Base-by-base conservation (phyloP, 2,113 vertebrate species). In the Euleptes europaea region DNA sequence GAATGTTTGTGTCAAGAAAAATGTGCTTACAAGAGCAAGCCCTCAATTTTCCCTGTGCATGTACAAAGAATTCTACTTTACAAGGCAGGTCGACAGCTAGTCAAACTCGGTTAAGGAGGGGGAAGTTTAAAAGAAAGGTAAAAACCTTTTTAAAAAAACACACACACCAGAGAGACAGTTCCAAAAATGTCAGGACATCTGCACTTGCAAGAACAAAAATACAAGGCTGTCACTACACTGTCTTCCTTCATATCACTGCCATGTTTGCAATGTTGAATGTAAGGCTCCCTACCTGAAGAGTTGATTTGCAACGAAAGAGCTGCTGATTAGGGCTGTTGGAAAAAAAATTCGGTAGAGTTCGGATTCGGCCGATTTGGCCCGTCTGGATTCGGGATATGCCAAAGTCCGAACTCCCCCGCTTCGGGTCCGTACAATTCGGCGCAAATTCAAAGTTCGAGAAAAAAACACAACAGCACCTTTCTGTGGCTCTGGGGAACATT, bases 11-110 rank as follows among this genome's bases (percentile, higher is more conserved):
- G 42, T 65, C 11, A 77, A 77, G 23, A 26, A 87, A 89, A 92
- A 86, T 81, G 82, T 88, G 82, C 84, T 84, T 90, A n/a, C 75
- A 78, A 77, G 65, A 54, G 28, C 67, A 69, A 81, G 51, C 60
- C 47, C 66, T 81, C 69, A 71, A 74, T 86, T 89, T 33, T 84
- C 38, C 28, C n/a, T 57, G 11, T 10, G 35, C 65, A 73, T 90
- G 88, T 87, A 80, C 28, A 87, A 78, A 44, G 12, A 90, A 90
- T 49, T 86, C 75, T 84, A 12, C 38, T 51, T 84, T 47, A 44
- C 86, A 82, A 72, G 67, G 74, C 47, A 7, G 2, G 81, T 91
- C 44, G 76, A 67, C 44, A 84, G 33, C 51, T 82, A 44, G 63
- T 88, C 83, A 73, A 89, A 86, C 73, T 3, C 15, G 2, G 40